Base-by-base conservation (phyloP, 2,888 invertebrate genomes). In the Entomobrya multifasciata region DNA sequence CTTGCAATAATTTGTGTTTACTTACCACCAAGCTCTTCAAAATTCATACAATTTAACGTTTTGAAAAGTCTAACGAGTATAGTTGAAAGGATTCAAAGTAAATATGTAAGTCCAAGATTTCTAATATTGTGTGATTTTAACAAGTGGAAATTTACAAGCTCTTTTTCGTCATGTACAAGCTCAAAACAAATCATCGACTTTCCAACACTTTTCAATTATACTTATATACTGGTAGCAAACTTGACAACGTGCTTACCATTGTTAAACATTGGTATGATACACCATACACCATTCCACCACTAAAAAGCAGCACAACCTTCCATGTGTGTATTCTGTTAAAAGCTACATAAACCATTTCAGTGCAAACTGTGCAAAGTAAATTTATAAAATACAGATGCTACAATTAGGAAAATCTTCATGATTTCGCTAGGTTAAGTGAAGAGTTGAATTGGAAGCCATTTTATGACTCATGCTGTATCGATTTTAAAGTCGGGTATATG, bases 1-100 rank as follows among this genome's bases (percentile, higher is more conserved):
- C 30, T 80, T n/a, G 55, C 70, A 1, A 41, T 80, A 4, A 55
- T 25, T 6, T 67, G 67, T 36, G 67, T 67, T 6, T 80, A 80
- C 17, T 4, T 80, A 13, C 80, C 80, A 20, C 80, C 80, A 1
- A 55, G 22, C 11, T 41, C 20, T 20, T 27, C n/a, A 0, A 49
- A 60, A 13, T 0, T 6, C 1, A 15, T 74, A 1, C 70, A 82
- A 49, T 22, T n/a, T 27, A 72, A 27, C 0, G 13, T 72, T 5
- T 72, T 36, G 10, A 49, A 49, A n/a, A 30, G 62, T 13, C 11
- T 65, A 20, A n/a, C 8, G 1, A 22, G 17, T 41, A 20, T 22
- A 10, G 41, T 36, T 17, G 77, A 77, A 36, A 76, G 57, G 11
- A 8, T 77, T 6, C 1, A 8, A 5, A 36, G 17, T n/a, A 77